Evolutionary conservation across 2,888 invertebrate species (phyloP), one percentile per base, ranked within the genome.

Genomic region (Elegia similella): DNA sequence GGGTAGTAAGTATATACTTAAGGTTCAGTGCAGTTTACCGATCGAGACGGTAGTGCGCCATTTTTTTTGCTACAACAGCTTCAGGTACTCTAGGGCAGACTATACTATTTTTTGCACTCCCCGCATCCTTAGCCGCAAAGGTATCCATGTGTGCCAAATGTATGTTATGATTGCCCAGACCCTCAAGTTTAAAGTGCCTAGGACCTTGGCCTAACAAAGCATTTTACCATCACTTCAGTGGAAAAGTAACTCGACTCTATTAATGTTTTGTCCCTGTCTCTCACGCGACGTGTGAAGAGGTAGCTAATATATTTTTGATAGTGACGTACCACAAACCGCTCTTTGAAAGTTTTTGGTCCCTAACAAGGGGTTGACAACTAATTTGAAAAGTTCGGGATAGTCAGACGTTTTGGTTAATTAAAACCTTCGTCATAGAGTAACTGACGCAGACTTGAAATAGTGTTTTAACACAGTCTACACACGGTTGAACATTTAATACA

Each of bases 321-420:
- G 47, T 47, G 32, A 55, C 55, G 32, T 29, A 42, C 56, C 56
- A 23, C 56, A 50, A 47, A 48, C 50, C 29, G 38, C 56, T 53
- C 62, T 60, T 60, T 61, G 52, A 58, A 55, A 62, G 52, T 62
- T 64, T 59, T 60, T 62, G 60, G 60, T 59, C 63, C 60, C 62
- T 53, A 43, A 56, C 57, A 52, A 61, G 52, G 53, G 63, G 62
- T 57, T 55, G 61, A 63, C 64, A 64, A 62, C 55, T 63, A 66
- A 66, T 66, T 63, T 61, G 59, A 62, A 66, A 66, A 64, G 60
- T 64, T 62, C 43, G 15, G 48, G 58, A 60, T 58, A 55, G 53
- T 60, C 53, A 54, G 30, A 34, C 42, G 42, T 59, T 60, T 58
- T 58, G 56, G 55, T 62, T 64, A 60, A 66, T 66, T 62, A 62